Percentiles rank a stretch among this genome's conserved stretches.
phyloP scores from a whole-genome alignment of 2,888 invertebrate genomes.

The Andrena fulva region DNA sequence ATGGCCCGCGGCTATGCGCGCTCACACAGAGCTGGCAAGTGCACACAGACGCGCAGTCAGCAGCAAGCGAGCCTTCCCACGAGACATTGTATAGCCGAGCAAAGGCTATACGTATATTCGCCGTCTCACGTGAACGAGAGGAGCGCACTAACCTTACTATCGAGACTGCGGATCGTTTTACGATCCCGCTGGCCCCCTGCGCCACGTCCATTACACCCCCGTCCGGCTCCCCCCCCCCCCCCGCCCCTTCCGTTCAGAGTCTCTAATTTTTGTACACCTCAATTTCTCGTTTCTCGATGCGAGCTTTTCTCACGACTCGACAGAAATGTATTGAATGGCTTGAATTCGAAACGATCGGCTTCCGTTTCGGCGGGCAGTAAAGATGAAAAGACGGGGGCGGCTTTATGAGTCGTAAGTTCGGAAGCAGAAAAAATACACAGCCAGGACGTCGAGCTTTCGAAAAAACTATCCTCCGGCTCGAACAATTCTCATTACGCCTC shows the following conservation, averaged over 20 bases:
- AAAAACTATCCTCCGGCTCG: slow-evolving; percentile 5
- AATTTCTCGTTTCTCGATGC: too few species aligned
- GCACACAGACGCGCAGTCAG: slow-evolving; percentile 25
- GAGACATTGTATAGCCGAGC: slow-evolving; percentile 69
- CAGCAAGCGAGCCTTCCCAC: slow-evolving; percentile 68
- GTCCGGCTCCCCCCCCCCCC: not conserved
- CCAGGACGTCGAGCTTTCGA: not conserved
- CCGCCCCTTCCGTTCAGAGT: too few species aligned
- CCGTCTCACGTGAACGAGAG: slow-evolving; percentile 63
- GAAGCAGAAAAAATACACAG: slow-evolving; percentile 23
- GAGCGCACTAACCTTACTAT: slow-evolving; percentile 66
- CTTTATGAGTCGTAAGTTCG: slow-evolving; percentile 24
- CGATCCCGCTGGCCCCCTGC: slow-evolving; percentile 55
- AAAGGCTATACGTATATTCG: slow-evolving; percentile 61
- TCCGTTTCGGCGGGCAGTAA: not conserved
- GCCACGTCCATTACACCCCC: slow-evolving; percentile 53
- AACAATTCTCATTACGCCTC: slow-evolving; percentile 33
- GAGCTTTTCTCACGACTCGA: too few species aligned
- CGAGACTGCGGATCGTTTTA: slow-evolving; percentile 65
- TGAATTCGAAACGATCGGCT: slow-evolving; percentile 5
- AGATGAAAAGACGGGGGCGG: not conserved
- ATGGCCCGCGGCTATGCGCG: slow-evolving; percentile 28
- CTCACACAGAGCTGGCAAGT: slow-evolving; percentile 6
- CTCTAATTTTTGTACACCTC: too few species aligned
- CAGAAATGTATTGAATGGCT: not conserved